These are phyloP conservation scores for Stigmatopora nigra DNA, from an alignment of 2,113 vertebrate species.

Conservation along the genomic window DNA sequence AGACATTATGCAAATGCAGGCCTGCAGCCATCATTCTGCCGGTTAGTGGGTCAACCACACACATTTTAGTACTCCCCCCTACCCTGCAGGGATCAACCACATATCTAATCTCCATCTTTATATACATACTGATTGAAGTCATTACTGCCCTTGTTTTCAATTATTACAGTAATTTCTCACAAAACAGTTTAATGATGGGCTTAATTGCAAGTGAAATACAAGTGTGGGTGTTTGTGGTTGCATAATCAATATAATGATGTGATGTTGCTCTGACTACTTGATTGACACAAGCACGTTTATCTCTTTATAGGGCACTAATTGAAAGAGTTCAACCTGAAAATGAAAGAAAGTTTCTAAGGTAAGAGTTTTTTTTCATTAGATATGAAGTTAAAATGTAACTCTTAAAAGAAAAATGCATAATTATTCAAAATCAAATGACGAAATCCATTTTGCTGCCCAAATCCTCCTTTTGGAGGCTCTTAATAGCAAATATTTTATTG, in stretches of 20 bases:
- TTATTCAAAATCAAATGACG: no score
- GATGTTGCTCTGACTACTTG: background rate
- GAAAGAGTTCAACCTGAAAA: no score
- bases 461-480: no score
- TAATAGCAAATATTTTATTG: no score
- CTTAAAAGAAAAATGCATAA: no score
- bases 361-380: no score
- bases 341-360: no score
- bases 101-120: background rate
- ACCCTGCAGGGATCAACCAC: background rate
- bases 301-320: no score
- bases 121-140: background rate
- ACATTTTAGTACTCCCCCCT: background rate
- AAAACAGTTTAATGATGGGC: no score
- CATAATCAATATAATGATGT: background rate
- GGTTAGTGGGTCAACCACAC: conserved; percentile 28
- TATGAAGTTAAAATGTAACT: no score
- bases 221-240: background rate
- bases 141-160: background rate
- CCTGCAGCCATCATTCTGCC: conserved; percentile 10
- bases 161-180: background rate
- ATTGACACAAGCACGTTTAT: background rate
- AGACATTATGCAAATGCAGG: conserved; percentile 42
- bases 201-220: background rate
- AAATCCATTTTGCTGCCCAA: no score